These are phyloP conservation scores for Babylonia areolata DNA, from an alignment of 1,140 invertebrate genomes.

Conservation along the genomic window DNA sequence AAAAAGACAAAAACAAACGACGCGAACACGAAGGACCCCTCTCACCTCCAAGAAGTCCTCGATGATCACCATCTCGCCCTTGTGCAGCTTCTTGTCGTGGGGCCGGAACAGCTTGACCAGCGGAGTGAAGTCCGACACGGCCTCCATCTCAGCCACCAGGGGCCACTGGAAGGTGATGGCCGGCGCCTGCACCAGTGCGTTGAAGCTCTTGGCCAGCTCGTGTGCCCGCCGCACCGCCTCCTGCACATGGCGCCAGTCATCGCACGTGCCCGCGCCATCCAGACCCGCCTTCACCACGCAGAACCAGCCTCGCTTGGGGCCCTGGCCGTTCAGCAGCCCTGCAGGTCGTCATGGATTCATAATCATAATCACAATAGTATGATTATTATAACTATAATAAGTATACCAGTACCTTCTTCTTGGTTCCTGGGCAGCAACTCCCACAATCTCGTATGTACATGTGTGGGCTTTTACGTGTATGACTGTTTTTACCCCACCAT, in stretches of 20 bases:
- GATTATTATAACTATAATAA: no score
- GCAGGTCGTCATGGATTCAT: no score
- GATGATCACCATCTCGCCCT: conserved; percentile 43
- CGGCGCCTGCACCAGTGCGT: conserved; percentile 1
- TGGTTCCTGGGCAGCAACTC: no score
- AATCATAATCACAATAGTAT: no score
- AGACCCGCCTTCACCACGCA: conserved; percentile 47
- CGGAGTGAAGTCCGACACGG: conserved; percentile 44
- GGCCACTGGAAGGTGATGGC: conserved; percentile 40
- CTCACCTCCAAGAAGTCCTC: conserved; percentile 45
- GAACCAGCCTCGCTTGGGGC: conserved; percentile 44
- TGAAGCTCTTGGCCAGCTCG: conserved; percentile 35
- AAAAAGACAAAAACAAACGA: not conserved
- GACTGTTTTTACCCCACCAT: no score
- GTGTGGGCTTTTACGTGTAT: no score
- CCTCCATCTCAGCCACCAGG: conserved; percentile 43
- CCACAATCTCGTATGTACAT: no score
- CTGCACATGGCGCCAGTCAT: conserved; percentile 30
- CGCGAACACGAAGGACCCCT: no score
- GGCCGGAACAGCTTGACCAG: conserved; percentile 37
- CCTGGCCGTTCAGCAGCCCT: conserved; percentile 49
- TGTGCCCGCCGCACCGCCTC: conserved; percentile 16
- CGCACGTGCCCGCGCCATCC: not conserved
- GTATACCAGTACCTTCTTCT: no score
- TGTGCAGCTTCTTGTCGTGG: conserved; percentile 43